Conservation (phyloP, 1,140 invertebrate genomes). For the Lethocerus indicus region DNA sequence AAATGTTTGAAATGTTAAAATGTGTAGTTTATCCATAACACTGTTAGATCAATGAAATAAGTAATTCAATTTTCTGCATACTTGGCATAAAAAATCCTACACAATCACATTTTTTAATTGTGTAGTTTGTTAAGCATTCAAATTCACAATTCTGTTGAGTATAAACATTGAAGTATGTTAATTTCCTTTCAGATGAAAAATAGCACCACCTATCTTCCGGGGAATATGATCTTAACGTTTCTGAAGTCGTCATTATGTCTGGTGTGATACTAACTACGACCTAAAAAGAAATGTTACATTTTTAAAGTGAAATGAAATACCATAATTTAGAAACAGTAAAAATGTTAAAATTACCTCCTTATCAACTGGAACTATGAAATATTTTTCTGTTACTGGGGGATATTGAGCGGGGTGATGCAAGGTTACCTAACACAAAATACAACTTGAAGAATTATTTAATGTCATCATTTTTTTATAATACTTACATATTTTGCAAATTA, state of each 20-base stretch:
- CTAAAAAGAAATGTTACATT: conserved; percentile 16
- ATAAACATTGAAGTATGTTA: conserved; percentile 30
- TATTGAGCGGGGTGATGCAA: conserved; percentile 12
- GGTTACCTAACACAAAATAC: too few species aligned
- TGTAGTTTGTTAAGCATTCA: conserved; percentile 26
- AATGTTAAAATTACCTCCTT: not conserved
- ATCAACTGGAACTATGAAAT: conserved; percentile 1
- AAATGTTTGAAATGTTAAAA: not conserved
- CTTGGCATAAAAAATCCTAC: conserved; percentile 25
- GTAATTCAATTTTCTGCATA: conserved; percentile 16
- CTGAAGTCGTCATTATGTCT: conserved; percentile 40
- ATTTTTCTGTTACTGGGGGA: not conserved
- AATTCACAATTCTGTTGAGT: conserved; percentile 23
- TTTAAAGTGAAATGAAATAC: conserved; percentile 11
- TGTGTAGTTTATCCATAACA: not conserved
- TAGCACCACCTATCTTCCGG: conserved; percentile 33
- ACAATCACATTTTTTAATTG: conserved; percentile 21
- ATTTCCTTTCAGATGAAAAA: conserved; percentile 35
- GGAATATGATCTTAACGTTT: conserved; percentile 11
- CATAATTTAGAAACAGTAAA: not conserved
- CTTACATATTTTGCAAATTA: too few species aligned
- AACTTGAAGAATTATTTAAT: too few species aligned
- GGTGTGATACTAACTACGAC: conserved; percentile 38
- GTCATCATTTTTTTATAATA: too few species aligned
- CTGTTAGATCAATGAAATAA: not conserved